phyloP scores from a whole-genome alignment of 2,113 vertebrate genomes.

The Onychostoma macrolepis region DNA sequence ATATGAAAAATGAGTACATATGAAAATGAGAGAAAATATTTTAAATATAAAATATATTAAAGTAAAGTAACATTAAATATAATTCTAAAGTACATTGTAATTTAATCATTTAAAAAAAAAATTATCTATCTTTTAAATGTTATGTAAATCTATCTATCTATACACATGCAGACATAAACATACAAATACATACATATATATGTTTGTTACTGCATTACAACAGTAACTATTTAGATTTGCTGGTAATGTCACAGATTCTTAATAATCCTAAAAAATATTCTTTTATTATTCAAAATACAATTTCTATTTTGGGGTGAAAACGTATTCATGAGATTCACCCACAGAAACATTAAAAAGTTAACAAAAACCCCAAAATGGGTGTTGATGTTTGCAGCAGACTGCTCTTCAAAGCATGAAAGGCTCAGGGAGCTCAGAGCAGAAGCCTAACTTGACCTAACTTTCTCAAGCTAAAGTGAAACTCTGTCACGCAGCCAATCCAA shows the following conservation, averaged over 20 bases:
- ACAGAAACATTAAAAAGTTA: background rate
- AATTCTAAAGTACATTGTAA: too few species aligned
- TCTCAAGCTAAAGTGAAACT: slow-evolving; percentile 37
- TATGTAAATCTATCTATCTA: too few species aligned
- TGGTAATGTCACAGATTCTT: too few species aligned
- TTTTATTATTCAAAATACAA: background rate
- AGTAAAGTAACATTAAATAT: too few species aligned
- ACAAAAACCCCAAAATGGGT: background rate
- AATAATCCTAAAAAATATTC: too few species aligned
- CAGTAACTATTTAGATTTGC: background rate
- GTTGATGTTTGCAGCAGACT: background rate
- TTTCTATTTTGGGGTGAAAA: background rate
- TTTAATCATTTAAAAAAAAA: too few species aligned
- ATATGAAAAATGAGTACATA: too few species aligned
- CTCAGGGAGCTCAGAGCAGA: slow-evolving; percentile 15
- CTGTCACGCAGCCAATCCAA: slow-evolving; percentile 56
- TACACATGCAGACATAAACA: too few species aligned
- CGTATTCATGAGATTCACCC: background rate
- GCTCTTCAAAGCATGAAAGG: background rate
- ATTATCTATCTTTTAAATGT: too few species aligned
- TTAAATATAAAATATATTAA: too few species aligned
- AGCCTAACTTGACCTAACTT: slow-evolving; percentile 15
- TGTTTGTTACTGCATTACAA: background rate
- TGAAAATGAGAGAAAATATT: too few species aligned
- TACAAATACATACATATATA: too few species aligned